Evolutionary conservation across 1,140 invertebrate genomes (phyloP), one percentile per base, ranked within the genome.

Genomic region (Hesperophylax magnus): DNA sequence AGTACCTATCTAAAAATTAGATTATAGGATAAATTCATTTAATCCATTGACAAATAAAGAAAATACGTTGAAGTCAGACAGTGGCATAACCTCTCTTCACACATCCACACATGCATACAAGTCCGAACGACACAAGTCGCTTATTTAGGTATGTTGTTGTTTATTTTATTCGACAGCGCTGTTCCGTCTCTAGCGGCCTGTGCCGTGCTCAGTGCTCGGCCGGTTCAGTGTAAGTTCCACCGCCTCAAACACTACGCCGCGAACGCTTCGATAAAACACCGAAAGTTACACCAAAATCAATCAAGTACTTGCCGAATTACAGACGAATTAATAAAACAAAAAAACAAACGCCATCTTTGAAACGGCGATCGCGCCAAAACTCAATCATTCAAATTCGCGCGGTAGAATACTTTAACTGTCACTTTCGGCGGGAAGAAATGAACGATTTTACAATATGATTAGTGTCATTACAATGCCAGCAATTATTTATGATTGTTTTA

Each of bases 71-170:
- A n/a, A 75, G 47, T 75, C 53, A 9, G 71, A 4, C 22, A 18
- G 47, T 17, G 22, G 47, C 54, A 1, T 3, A 11, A 9, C 31
- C 58, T 53, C 77, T 65, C 77, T 65, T 77, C 31, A 65, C 76
- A 77, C 76, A 77, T 77, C 58, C 76, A 77, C 61, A 78, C 69
- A 79, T 67, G 52, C 78, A 39, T 24, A 15, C 78, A 65, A 58
- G 58, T 77, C 76, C 58, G 76, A 77, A 58, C 76, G 76, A 77
- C 76, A 77, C 76, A 77, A 77, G 78, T 63, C 67, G 78, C 53
- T 60, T 79, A 79, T 79, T 79, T 79, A 79, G 67, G 78, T 79
- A 79, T 79, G 78, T 79, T 79, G 67, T 79, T 79, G 78, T 79
- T 79, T 72, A 79, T 74, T 79, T 79, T 74, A 72, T 63, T 63